A percentile compares a stretch with the other conserved stretches of the same genome.
Conservation (phyloP, 1,140 invertebrate genomes). For the Dreissena polymorpha region DNA sequence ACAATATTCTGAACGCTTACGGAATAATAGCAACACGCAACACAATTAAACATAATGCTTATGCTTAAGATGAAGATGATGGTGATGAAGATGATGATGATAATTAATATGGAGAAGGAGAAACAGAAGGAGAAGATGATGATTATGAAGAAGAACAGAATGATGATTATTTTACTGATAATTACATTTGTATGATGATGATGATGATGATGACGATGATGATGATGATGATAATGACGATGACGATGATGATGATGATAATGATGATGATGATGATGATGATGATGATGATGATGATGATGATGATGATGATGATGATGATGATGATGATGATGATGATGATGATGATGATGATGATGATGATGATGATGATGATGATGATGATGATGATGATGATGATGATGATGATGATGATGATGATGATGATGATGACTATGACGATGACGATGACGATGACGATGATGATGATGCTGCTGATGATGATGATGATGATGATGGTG, state of each 20-base stretch:
- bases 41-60: neutral
- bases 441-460: no score
- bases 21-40: no score
- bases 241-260: slow-evolving; percentile 37
- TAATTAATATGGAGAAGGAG: no score
- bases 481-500: no score
- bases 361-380: slow-evolving; percentile 2
- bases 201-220: neutral
- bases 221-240: slow-evolving; percentile 9
- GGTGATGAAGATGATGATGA: neutral
- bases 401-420: slow-evolving; percentile 12
- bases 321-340: slow-evolving; percentile 41
- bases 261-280: slow-evolving; percentile 44
- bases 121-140: no score
- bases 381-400: slow-evolving; percentile 11
- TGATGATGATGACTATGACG: no score
- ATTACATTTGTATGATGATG: no score
- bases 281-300: slow-evolving; percentile 48
- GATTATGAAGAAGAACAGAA: no score
- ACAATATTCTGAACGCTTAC: neutral
- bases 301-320: slow-evolving; percentile 47
- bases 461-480: no score
- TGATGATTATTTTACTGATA: no score
- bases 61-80: neutral
- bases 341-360: slow-evolving; percentile 30